Percentiles rank a stretch among this genome's conserved stretches.
Conservation (phyloP, 2,888 invertebrate species). For the Antheraea assamensis region DNA sequence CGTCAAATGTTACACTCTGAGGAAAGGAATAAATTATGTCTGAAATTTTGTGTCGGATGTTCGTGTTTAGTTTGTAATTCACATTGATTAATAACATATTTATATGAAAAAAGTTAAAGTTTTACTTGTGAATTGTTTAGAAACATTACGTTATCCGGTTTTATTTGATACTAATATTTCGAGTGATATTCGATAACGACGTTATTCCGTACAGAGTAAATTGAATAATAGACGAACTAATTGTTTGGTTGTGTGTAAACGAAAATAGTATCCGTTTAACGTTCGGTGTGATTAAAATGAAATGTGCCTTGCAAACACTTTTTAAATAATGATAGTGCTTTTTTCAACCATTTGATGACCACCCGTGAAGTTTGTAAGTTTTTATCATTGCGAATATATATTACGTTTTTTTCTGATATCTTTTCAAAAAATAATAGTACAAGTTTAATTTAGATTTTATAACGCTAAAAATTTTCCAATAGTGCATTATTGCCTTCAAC, state of each 20-base stretch:
- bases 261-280: conserved; percentile 1
- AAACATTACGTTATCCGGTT: background rate
- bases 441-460: background rate
- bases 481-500: background rate
- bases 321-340: background rate
- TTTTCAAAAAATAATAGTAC: too few species aligned
- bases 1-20: background rate
- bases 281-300: background rate
- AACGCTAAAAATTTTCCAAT: background rate
- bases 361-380: conserved; percentile 14
- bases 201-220: background rate
- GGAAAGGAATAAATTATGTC: conserved; percentile 2
- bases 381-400: background rate
- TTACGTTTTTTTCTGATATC: background rate
- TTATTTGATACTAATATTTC: background rate
- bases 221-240: conserved; percentile 11
- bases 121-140: background rate
- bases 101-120: background rate
- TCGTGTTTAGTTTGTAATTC: background rate
- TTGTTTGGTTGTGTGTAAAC: conserved; percentile 6
- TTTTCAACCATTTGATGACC: conserved; percentile 1
- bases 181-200: background rate
- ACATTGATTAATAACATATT: background rate
- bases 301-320: conserved; percentile 2
- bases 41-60: background rate